Base-by-base conservation (phyloP, 2,888 invertebrate species). In the Ectropis crepuscularia region DNA sequence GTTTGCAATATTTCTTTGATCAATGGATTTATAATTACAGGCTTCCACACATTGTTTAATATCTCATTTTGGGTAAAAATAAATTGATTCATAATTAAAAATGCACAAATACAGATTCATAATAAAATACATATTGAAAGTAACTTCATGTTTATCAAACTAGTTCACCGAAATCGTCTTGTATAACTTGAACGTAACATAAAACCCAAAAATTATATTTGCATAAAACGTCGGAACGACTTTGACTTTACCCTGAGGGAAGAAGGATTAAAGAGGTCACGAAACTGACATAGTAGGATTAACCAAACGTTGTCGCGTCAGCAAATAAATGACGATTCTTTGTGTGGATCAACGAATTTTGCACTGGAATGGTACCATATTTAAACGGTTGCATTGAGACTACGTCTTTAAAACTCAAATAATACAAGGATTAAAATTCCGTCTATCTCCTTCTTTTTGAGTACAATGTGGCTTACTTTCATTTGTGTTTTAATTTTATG, bases 231-330 rank as follows among this genome's bases (percentile, higher is more conserved):
- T 76, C 81, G 78, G 76, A 70, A 72, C 75, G 75, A 75, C 77
- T 83, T 80, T 76, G 76, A 81, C 77, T 83, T 83, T 83, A 74
- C 74, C 80, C 74, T 80, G 81, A 84, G 83, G 83, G 80, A 85
- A 86, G 85, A 83, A 85, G 87, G 89, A 89, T 90, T 89, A 89
- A 82, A 79, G 84, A 88, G 89, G 89, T 89, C 86, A 87, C 85
- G 81, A 82, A 80, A 85, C 86, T 88, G 90, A 89, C 89, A 85
- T 85, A 84, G 88, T 79, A 81, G 87, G 90, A 89, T 90, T 88
- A 89, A 80, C 82, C 73, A 79, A 80, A 77, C 79, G 82, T 70
- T 72, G 83, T 80, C 77, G 77, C 78, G 84, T 88, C 87, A 87
- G 84, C 86, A 83, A 83, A 87, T 87, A 87, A 86, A 86, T 86